phyloP scores from a whole-genome alignment of 2,113 vertebrate genomes.

The Periophthalmodon schlosseri region DNA sequence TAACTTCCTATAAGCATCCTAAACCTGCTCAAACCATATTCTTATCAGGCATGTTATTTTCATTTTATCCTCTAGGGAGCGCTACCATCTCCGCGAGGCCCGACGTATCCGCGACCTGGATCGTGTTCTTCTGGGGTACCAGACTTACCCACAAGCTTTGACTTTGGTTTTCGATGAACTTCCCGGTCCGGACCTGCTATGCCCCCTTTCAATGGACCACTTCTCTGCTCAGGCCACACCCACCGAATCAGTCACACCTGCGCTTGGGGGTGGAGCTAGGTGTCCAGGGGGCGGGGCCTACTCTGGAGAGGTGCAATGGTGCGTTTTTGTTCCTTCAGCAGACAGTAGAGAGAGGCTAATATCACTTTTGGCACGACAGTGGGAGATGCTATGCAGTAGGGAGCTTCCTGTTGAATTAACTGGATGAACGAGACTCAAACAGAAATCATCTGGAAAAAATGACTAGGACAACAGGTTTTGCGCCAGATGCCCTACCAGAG shows the following conservation, averaged over 20 bases:
- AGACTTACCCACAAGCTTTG: constrained; percentile 92
- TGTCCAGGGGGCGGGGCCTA: constrained; percentile 42
- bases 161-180: constrained; percentile 96
- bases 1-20: background rate
- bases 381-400: constrained; percentile 92
- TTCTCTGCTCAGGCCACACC: constrained; percentile 74
- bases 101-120: constrained; percentile 93
- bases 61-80: constrained; percentile 78
- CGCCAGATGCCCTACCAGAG: background rate
- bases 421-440: constrained; percentile 70
- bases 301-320: constrained; percentile 89
- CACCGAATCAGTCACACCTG: constrained; percentile 27
- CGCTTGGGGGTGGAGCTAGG: constrained; percentile 46
- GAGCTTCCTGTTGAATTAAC: constrained; percentile 95
- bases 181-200: constrained; percentile 89
- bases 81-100: constrained; percentile 88
- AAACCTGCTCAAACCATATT: background rate
- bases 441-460: background rate
- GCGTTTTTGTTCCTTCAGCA: constrained; percentile 90
- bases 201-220: constrained; percentile 91
- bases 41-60: background rate
- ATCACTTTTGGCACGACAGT: constrained; percentile 91
- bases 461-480: background rate
- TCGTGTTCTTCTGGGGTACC: constrained; percentile 93
- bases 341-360: constrained; percentile 94